phyloP scores from a whole-genome alignment of 2,888 invertebrate species.

The Limnephilus marmoratus region DNA sequence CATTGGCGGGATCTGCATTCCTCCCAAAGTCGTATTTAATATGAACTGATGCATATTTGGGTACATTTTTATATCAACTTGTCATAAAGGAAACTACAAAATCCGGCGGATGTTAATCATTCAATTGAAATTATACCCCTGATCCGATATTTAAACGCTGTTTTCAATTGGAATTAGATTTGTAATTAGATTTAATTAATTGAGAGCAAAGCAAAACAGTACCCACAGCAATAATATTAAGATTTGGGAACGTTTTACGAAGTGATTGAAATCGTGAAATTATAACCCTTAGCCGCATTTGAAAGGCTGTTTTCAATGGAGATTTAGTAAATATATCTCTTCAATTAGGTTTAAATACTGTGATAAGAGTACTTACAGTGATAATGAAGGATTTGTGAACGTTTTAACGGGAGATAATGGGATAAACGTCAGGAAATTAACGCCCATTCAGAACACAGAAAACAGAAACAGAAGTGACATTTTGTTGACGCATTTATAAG shows the following conservation, averaged over 20 bases:
- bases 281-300: no score
- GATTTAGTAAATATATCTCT: background rate
- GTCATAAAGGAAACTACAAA: background rate
- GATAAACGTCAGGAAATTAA: background rate
- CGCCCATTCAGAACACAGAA: background rate
- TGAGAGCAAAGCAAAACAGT: background rate
- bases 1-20: no score
- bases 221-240: background rate
- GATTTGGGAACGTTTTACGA: background rate
- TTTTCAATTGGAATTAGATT: background rate
- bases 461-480: background rate
- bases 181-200: background rate
- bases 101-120: background rate
- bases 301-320: no score
- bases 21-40: background rate
- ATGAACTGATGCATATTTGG: background rate
- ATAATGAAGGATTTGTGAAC: background rate
- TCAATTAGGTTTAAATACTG: background rate
- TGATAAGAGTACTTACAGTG: background rate
- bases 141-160: background rate
- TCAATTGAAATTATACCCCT: background rate
- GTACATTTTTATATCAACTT: background rate
- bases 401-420: background rate
- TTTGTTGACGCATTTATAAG: conserved; percentile 12
- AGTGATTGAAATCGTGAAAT: no score